phyloP scores from a whole-genome alignment of 1,140 invertebrate genomes.

The Melanaphis sacchari region DNA sequence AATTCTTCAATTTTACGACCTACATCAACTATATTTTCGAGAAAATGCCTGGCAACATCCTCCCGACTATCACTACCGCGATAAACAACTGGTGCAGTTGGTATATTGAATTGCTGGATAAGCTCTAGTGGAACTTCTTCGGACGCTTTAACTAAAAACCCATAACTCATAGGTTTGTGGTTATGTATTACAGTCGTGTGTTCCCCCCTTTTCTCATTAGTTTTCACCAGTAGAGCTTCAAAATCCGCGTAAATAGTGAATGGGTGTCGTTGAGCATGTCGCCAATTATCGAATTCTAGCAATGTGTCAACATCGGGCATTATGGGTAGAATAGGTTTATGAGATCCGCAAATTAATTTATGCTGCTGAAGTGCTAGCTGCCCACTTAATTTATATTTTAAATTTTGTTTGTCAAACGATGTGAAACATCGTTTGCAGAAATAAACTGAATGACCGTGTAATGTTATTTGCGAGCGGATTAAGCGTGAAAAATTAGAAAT shows the following conservation, averaged over 20 bases:
- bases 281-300: neutral
- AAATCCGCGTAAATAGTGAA: neutral
- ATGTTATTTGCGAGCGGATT: neutral
- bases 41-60: neutral
- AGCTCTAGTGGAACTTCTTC: neutral
- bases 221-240: neutral
- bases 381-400: neutral
- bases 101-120: neutral
- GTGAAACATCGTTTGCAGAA: slow-evolving; percentile 11
- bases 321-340: neutral
- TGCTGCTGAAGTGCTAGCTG: neutral
- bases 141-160: neutral
- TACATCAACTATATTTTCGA: neutral
- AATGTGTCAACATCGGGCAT: neutral
- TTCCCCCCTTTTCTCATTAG: neutral
- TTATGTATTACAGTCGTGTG: neutral
- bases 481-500: neutral
- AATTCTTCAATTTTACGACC: neutral
- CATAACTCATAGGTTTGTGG: no score
- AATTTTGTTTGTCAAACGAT: neutral
- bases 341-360: neutral
- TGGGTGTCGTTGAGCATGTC: neutral
- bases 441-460: neutral
- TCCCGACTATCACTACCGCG: neutral
- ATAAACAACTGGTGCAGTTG: neutral